Evolutionary conservation across 2,797 vertebrate species (phyloP), one percentile per base, ranked within the genome.

Genomic region (Poeciliopsis presidionis): DNA sequence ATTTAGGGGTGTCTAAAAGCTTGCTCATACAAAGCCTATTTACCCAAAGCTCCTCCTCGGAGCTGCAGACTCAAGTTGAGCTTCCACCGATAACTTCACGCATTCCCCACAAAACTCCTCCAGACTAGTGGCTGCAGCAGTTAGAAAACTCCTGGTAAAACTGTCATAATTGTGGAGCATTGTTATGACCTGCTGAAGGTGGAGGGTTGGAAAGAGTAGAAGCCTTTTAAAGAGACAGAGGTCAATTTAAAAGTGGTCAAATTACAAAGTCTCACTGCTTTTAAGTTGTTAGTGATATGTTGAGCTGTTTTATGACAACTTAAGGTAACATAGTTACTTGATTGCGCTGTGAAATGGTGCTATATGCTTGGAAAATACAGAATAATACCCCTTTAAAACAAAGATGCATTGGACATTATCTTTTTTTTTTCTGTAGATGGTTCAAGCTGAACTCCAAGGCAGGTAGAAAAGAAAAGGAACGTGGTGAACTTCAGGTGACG

Each of bases 391-490:
- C 25, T 9, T 47, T 47, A 5, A 57, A 74, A 39, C n/a, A 33
- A 53, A 51, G 11, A 51, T 39, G 18, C 36, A 7, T 22, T 51
- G 18, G 47, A 20, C 47, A 55, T 59, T 51, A 6, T 20, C 61
- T 43, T 78, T 78, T 79, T 81, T 82, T 25, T 87, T 69, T 28
- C 76, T 89, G 11, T 88, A 99, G 98, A 88, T 99, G 98, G 98
- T 95, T 98, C 91, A 98, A 96, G 83, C 95, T 99, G 7, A 96
- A 95, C 88, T 99, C 98, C 2, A 99, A 99, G 91, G 84, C 93
- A 0, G 97, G 98, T 2, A 96, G 97, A 76, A 98, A 98, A 87
- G 98, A 98, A 91, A 99, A 99, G 88, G 98, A 98, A 3, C 97
- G 98, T 0, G 98, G 98, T 0, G 96, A 97, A 88, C 94, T 99